Evolutionary conservation across 2,113 vertebrate genomes (phyloP), one percentile per base, ranked within the genome.

Genomic region (Neopipo cinnamomea): DNA sequence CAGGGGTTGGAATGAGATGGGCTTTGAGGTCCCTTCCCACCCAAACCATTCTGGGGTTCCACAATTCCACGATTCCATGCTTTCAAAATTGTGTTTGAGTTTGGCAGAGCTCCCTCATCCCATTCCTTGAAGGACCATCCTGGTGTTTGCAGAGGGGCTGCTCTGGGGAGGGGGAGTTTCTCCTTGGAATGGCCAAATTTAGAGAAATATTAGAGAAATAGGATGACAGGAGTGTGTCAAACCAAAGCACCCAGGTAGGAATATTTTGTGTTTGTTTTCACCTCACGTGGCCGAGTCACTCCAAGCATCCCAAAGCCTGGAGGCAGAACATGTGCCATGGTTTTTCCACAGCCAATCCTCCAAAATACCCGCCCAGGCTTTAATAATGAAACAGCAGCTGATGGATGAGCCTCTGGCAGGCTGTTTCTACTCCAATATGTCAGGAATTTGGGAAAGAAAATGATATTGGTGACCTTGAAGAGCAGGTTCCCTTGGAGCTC

Each of bases 41-140:
- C n/a, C 35, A 22, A 35, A 61, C 35, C 59, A 39, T 24, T 39
- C 24, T 23, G n/a, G 23, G 35, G 27, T 61, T 61, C 58, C 24
- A 11, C 39, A 19, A 33, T 33, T 61, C n/a, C 35, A 61, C 2
- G 5, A 27, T 25, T 62, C 59, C 18, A 39, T 41, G 62, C 39
- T 3, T 53, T 53, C 10, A 0, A 39, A 61, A 39, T 13, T 30
- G 20, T 1, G 0, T 55, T 25, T 1, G 0, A n/a, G 0, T 55
- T 25, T 1, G 0, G 39, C 16, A 24, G 46, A 79, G 25, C 46
- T 47, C n/a, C 53, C 35, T 47, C 76, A 61, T 44, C 55, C 35
- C 2, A 0, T 8, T 61, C 33, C 76, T 37, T 4, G 1, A 14
- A 62, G 35, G 30, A 56, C 23, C 35, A 49, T 23, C 68, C 41